phyloP scores from a whole-genome alignment of 2,888 invertebrate genomes.

The Anthophora plumipes region DNA sequence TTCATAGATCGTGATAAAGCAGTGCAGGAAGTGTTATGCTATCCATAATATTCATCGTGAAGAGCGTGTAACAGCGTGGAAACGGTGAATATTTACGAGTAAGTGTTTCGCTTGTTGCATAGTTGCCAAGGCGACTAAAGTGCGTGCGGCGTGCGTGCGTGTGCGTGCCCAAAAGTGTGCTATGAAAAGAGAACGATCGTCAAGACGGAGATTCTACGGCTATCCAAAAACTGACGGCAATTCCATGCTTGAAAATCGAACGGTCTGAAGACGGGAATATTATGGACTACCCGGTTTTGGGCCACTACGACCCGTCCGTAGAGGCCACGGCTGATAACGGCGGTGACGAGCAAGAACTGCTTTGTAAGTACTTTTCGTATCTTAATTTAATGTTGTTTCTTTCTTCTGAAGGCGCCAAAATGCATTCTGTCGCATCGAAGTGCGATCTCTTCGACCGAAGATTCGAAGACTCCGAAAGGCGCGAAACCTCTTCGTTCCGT shows the following conservation, averaged over 20 bases:
- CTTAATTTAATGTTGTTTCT: not conserved
- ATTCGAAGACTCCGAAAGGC: slow-evolving; percentile 46
- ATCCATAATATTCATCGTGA: not conserved
- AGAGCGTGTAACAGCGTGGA: not conserved
- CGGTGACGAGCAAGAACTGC: slow-evolving; percentile 75
- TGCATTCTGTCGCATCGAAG: not conserved
- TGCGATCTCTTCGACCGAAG: slow-evolving; percentile 16
- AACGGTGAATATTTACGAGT: slow-evolving; percentile 44
- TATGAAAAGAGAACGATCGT: slow-evolving; percentile 69
- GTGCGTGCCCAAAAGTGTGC: slow-evolving; percentile 59
- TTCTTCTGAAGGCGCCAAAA: slow-evolving; percentile 24
- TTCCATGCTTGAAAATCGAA: slow-evolving; percentile 61
- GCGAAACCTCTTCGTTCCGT: slow-evolving; percentile 45
- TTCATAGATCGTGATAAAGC: slow-evolving; percentile 22
- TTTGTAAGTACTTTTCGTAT: slow-evolving; percentile 74
- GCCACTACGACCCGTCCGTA: slow-evolving; percentile 79
- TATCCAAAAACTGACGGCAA: slow-evolving; percentile 28
- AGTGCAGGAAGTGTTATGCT: slow-evolving; percentile 55
- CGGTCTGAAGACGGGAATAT: slow-evolving; percentile 58
- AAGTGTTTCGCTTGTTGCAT: slow-evolving; percentile 78
- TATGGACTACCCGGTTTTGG: slow-evolving; percentile 81
- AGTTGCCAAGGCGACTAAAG: slow-evolving; percentile 81
- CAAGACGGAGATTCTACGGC: slow-evolving; percentile 44
- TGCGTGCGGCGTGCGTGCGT: slow-evolving; percentile 56
- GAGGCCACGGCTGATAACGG: slow-evolving; percentile 73